Evolutionary conservation across 1,140 invertebrate species (phyloP).

Genomic region (Lordiphosa collinella): DNA sequence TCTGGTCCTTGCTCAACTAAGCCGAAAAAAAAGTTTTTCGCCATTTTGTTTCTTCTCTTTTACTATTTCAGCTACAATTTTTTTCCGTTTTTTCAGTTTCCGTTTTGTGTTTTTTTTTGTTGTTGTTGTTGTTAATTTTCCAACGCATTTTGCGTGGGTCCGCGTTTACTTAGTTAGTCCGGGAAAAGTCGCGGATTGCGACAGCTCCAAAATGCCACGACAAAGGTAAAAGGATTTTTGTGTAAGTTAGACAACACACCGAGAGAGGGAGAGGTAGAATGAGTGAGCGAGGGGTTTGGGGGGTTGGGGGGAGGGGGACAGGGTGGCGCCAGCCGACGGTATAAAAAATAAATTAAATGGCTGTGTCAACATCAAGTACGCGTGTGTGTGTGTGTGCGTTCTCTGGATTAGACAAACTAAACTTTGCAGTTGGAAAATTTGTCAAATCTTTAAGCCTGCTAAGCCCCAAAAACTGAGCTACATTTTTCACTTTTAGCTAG

Average conservation of each 20-base stretch:
- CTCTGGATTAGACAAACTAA: no score
- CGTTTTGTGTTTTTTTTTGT: background rate
- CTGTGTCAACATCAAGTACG: conserved; percentile 27
- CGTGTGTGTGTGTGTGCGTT: conserved; percentile 9
- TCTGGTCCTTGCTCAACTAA: conserved; percentile 38
- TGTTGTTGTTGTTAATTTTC: conserved; percentile 51
- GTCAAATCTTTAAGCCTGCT: no score
- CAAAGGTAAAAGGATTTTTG: conserved; percentile 64
- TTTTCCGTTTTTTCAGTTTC: conserved; percentile 10
- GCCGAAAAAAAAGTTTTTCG: conserved; percentile 51
- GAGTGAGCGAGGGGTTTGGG: background rate
- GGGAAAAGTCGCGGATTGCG: conserved; percentile 31
- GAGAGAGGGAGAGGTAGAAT: no score
- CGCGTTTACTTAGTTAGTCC: conserved; percentile 45
- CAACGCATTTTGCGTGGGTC: conserved; percentile 55
- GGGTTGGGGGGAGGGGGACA: background rate
- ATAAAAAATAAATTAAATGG: conserved; percentile 43
- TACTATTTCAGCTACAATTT: conserved; percentile 69
- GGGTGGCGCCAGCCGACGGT: conserved; percentile 3
- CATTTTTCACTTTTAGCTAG: no score
- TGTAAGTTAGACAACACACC: conserved; percentile 39
- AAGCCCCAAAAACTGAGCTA: no score
- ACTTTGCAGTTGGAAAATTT: no score
- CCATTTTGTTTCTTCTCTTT: conserved; percentile 68
- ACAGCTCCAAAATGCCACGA: conserved; percentile 48